These are phyloP conservation scores for Pectinophora gossypiella DNA, from an alignment of 1,140 invertebrate genomes.

Conservation along the genomic window DNA sequence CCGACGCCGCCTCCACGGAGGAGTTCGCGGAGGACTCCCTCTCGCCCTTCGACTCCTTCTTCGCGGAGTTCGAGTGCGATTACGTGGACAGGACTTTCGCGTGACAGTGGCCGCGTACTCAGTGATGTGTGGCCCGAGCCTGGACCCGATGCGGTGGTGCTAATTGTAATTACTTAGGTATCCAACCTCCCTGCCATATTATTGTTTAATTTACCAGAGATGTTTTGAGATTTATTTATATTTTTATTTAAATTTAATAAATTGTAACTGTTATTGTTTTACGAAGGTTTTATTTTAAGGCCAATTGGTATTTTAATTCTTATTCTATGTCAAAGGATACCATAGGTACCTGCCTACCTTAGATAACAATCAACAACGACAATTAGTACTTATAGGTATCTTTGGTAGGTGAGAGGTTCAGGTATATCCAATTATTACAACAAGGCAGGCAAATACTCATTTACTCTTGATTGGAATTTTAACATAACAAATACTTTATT, in stretches of 20 bases:
- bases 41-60: conserved; percentile 70
- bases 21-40: conserved; percentile 68
- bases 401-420: too few relatives aligned
- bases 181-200: conserved; percentile 62
- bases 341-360: too few relatives aligned
- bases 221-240: conserved; percentile 60
- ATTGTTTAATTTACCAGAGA: conserved; percentile 50
- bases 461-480: too few relatives aligned
- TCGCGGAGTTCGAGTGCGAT: conserved; percentile 69
- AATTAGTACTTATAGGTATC: too few relatives aligned
- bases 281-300: background rate
- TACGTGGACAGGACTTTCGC: conserved; percentile 65
- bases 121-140: conserved; percentile 28
- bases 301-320: too few relatives aligned
- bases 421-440: too few relatives aligned
- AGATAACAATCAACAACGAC: too few relatives aligned
- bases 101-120: conserved; percentile 44
- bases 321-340: too few relatives aligned
- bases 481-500: too few relatives aligned
- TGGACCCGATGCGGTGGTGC: conserved; percentile 13
- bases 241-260: conserved; percentile 46
- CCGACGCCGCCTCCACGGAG: conserved; percentile 39
- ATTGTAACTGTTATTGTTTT: conserved; percentile 61
- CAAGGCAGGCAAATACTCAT: too few relatives aligned
- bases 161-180: conserved; percentile 34